Percentiles rank a stretch among this genome's conserved stretches.
phyloP scores from a whole-genome alignment of 37 sponge, comb jelly and placozoan genomes.

The Axinella damicornis region DNA sequence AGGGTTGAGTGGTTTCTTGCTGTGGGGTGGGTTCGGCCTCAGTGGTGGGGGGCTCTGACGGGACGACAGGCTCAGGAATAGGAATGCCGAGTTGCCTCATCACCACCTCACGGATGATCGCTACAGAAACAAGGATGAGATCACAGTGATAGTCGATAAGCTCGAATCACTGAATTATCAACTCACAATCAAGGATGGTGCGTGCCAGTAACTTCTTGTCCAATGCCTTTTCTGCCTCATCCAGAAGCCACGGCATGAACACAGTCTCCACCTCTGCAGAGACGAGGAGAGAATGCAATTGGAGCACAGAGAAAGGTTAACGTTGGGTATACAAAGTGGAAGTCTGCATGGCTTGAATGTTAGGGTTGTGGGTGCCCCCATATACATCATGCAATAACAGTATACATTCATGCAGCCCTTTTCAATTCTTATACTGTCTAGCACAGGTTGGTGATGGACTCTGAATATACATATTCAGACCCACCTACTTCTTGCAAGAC shows the following conservation, averaged over 20 bases:
- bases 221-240: conserved; percentile 68
- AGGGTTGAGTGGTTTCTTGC: background rate
- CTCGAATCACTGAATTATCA: background rate
- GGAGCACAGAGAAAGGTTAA: no score
- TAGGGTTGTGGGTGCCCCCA: no score
- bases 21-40: conserved; percentile 22
- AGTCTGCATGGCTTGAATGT: no score
- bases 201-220: conserved; percentile 78
- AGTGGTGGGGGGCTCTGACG: conserved; percentile 14
- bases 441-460: no score
- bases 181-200: conserved; percentile 80
- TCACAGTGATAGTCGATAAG: no score
- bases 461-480: no score
- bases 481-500: no score
- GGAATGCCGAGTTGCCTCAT: conserved; percentile 40
- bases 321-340: no score
- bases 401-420: no score
- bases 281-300: no score
- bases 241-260: conserved; percentile 94
- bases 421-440: no score
- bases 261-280: conserved; percentile 83
- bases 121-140: background rate
- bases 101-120: conserved; percentile 51
- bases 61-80: conserved; percentile 12
- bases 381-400: no score